Evolutionary conservation across 2,888 invertebrate genomes (phyloP), one percentile per base, ranked within the genome.

Genomic region (Neoitamus cyanurus): DNA sequence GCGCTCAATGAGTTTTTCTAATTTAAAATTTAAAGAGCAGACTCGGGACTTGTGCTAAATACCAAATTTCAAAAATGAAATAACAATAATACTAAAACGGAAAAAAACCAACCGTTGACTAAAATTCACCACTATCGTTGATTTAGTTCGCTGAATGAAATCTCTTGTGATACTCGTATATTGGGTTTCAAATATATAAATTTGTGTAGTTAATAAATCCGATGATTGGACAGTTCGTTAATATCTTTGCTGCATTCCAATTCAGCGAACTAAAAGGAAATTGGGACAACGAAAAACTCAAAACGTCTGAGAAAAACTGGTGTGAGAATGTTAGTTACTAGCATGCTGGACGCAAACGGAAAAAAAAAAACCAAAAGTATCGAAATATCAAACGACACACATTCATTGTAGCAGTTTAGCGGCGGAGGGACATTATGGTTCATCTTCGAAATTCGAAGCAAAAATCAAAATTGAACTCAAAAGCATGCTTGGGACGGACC

Each of bases 391-490:
- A 15, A 58, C 6, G 20, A 9, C 31, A 77, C 25, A 11, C 34
- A 78, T 11, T 20, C 15, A 42, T 9, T 34, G 36, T 9, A 34
- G 36, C 25, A 75, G 9, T 73, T 25, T 75, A 75, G 37, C 34
- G 36, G 28, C 31, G 58, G 78, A 80, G 78, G 78, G 78, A 80
- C 78, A 80, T 80, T 80, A 80, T 80, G 78, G 78, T 80, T 80
- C 78, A 48, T 75, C 75, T 75, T 75, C 48, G 58, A 25, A 20
- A 15, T 58, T 58, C 78, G 48, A 80, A 80, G 48, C 78, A 80
- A 80, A 80, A 80, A 58, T 80, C 58, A 34, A 80, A 80, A 80
- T 58, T 80, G 78, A 80, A 31, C 48, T 30, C 30, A 34, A 36
- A 34, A 36, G 36, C 73, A 73, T 42, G 75, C 75, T 75, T 6